A percentile compares a stretch with the other conserved stretches of the same genome.
These are phyloP conservation scores for Mirza zaza DNA, from an alignment of 2,113 vertebrate species.

Conservation along the genomic window DNA sequence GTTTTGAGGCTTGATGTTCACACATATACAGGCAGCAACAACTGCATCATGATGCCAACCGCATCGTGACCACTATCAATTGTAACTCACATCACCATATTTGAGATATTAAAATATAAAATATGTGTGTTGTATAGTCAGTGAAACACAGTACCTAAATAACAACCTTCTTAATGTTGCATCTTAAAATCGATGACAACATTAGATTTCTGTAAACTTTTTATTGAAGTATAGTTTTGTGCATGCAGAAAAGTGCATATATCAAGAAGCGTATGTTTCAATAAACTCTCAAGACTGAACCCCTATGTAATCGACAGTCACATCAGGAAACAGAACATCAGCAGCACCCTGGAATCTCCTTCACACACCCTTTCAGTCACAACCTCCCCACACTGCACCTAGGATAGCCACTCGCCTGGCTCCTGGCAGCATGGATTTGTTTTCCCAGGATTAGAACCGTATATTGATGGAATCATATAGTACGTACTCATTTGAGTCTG, in stretches of 20 bases:
- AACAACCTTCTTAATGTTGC: not conserved
- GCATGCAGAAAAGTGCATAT: not conserved
- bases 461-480: too few species aligned
- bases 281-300: too few species aligned
- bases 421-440: not conserved
- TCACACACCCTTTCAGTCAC: not conserved
- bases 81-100: not conserved
- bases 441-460: not conserved
- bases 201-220: not conserved
- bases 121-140: not conserved
- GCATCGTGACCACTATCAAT: not conserved
- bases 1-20: not conserved
- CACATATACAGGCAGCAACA: not conserved
- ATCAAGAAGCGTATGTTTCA: not conserved
- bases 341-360: not conserved
- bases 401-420: not conserved
- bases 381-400: not conserved
- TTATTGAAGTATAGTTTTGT: too few species aligned
- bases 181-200: not conserved
- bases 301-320: not conserved
- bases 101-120: not conserved
- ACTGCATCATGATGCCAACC: not conserved
- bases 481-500: not conserved
- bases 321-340: not conserved
- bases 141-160: not conserved